Conservation (phyloP, 2,113 vertebrate species). For the Hiodon tergisus region DNA sequence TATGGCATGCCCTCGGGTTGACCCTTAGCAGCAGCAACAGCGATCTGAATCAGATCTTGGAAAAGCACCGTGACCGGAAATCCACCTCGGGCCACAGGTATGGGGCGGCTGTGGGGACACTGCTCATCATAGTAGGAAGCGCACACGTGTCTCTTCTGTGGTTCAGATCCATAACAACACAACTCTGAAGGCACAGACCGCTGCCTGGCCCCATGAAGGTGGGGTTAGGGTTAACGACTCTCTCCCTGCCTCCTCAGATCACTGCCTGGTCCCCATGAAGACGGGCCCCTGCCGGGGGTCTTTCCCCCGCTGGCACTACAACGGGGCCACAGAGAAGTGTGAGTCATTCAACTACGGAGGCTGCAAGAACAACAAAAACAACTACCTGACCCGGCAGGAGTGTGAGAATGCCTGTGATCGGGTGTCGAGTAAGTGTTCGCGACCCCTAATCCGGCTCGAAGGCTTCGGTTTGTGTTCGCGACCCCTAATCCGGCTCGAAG, state of each 20-base stretch:
- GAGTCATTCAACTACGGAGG: conserved; percentile 80
- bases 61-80: no score
- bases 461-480: neutral
- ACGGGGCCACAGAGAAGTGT: conserved; percentile 65
- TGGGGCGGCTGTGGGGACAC: no score
- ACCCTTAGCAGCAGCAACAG: no score
- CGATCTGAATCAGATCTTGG: no score
- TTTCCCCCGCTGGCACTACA: conserved; percentile 88
- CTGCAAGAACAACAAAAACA: conserved; percentile 85
- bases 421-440: conserved; percentile 35
- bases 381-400: conserved; percentile 74
- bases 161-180: no score
- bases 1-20: no score
- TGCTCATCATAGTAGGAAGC: no score
- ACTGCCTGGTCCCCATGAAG: conserved; percentile 80
- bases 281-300: conserved; percentile 80
- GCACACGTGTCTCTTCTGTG: no score
- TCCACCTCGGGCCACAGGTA: no score
- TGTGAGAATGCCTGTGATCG: conserved; percentile 72
- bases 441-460: neutral
- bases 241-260: conserved; percentile 59
- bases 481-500: neutral
- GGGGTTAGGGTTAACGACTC: neutral
- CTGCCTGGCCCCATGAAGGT: neutral
- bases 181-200: no score